Evolutionary conservation across 2,888 invertebrate genomes (phyloP).

Genomic region (Drosophila subquinaria): DNA sequence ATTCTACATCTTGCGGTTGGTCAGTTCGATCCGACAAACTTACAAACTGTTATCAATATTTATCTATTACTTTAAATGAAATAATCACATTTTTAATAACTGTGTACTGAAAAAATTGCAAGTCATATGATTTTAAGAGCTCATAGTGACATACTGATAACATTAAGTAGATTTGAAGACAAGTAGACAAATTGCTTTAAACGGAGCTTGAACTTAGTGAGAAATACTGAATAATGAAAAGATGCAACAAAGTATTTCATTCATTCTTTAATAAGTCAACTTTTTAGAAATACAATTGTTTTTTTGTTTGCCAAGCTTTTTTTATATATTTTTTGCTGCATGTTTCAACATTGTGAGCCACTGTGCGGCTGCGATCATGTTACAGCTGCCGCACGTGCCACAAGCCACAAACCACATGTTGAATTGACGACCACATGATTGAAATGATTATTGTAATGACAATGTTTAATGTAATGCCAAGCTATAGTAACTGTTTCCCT

Average conservation of each 20-base stretch:
- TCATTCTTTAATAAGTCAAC: neutral
- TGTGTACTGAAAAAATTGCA: neutral
- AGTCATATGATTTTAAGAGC: neutral
- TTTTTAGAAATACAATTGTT: neutral
- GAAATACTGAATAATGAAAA: neutral
- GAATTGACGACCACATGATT: conserved; percentile 2
- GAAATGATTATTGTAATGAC: conserved; percentile 7
- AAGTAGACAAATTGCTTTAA: neutral
- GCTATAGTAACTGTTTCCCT: neutral
- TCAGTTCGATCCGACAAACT: conserved; percentile 2
- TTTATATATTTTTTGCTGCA: neutral
- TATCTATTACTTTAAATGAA: neutral
- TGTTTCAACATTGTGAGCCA: neutral
- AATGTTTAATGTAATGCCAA: conserved; percentile 1
- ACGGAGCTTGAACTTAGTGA: neutral
- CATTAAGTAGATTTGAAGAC: neutral
- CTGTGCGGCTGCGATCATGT: conserved; percentile 17
- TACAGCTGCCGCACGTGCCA: conserved; percentile 21
- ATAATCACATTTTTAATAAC: conserved; percentile 12
- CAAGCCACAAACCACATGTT: conserved; percentile 14
- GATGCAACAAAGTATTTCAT: neutral
- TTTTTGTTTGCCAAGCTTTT: neutral
- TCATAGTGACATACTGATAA: neutral
- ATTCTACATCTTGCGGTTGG: neutral
- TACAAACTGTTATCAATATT: neutral